Conservation (phyloP, 1,140 invertebrate species). For the Thaumetopoea pityocampa region DNA sequence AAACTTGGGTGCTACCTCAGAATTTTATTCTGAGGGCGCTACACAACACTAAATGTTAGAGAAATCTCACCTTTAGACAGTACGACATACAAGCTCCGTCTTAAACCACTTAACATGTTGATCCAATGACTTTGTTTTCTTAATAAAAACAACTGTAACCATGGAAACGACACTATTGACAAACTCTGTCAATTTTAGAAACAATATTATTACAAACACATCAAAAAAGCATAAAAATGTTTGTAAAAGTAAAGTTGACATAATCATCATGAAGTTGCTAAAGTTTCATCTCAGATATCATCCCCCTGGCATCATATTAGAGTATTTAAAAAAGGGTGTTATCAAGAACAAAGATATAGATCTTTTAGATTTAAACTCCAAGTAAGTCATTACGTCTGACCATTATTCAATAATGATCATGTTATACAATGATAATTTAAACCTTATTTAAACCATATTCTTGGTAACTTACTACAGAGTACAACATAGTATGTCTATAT, state of each 20-base stretch:
- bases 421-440: too few relatives aligned
- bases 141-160: constrained; percentile 18
- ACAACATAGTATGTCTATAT: too few relatives aligned
- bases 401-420: too few relatives aligned
- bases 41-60: too few relatives aligned
- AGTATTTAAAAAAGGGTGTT: constrained; percentile 76
- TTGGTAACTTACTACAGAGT: too few relatives aligned
- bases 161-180: constrained; percentile 57
- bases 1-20: too few relatives aligned
- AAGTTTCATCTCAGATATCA: constrained; percentile 83
- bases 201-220: constrained; percentile 23
- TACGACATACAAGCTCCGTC: not conserved
- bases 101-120: constrained; percentile 4
- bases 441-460: too few relatives aligned
- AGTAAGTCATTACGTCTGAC: constrained; percentile 62
- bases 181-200: constrained; percentile 41
- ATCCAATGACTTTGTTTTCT: constrained; percentile 2
- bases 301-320: constrained; percentile 80
- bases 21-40: too few relatives aligned
- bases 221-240: constrained; percentile 22
- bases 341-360: constrained; percentile 80
- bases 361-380: constrained; percentile 76
- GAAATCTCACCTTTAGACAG: too few relatives aligned
- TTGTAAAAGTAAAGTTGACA: constrained; percentile 13
- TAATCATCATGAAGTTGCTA: constrained; percentile 77